Base-by-base conservation (phyloP, 1,140 invertebrate species). In the Nasonia vitripennis region DNA sequence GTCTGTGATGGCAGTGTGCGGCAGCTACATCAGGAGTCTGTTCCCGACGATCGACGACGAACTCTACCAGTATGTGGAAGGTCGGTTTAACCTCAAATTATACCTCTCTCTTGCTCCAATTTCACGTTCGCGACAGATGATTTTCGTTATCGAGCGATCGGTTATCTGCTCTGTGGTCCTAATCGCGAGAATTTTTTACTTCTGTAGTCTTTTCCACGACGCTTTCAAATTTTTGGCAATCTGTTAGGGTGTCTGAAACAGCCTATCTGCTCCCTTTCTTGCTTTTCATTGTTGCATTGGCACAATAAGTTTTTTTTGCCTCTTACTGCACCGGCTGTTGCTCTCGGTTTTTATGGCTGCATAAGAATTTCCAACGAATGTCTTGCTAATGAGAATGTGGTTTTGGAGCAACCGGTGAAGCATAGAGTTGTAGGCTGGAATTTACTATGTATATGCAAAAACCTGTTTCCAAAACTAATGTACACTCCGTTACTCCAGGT, bases 41-140 rank as follows among this genome's bases (percentile, higher is more conserved):
- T 98, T 98, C 94, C 97, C 97, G 55, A 94, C 95, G 83, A 98
- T 98, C 89, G 97, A 98, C 90, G 97, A 98, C 87, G 97, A 98
- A 92, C 93, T 98, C 83, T 97, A 96, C 93, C 95, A 97, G 92
- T 98, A 98, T 94, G 96, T 98, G 78, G 95, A 97, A 95, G 96
- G 96, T 97, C 95, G 91, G 6, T 62, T 37, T 94, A 90, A 90
- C 87, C 87, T 89, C 87, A 87, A 88, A 90, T 51, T 62, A 20
- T n/a, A 62, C 55, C 6, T n/a, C 9, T 78, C 37, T 68, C 75
- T 85, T 83, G 75, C 37, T 85, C 48, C 34, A 41, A n/a, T 81
- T 81, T 75, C 78, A 62, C 41, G 27, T 48, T 78, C 41, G 27
- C 27, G 34, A 3, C 31, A 4, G 6, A 14, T 6, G 12, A 70